phyloP scores from a whole-genome alignment of 2,888 invertebrate genomes.

The Graphium colonna region DNA sequence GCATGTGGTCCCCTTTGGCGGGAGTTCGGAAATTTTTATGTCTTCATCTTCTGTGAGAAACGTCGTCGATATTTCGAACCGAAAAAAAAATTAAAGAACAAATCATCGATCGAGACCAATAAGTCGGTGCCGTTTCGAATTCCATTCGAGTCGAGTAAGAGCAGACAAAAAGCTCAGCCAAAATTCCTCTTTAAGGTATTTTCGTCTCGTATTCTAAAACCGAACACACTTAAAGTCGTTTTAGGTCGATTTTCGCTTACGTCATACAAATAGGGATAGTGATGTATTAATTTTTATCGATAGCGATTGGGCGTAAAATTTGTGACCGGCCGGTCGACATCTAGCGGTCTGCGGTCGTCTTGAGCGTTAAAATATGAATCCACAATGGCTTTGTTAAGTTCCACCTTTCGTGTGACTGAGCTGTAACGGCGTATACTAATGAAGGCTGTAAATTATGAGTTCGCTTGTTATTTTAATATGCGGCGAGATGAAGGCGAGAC shows the following conservation, averaged over 20 bases:
- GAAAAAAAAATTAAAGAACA: conserved; percentile 39
- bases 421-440: conserved; percentile 65
- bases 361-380: conserved; percentile 71
- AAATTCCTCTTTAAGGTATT: conserved; percentile 57
- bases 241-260: conserved; percentile 56
- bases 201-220: conserved; percentile 51
- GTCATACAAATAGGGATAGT: conserved; percentile 41
- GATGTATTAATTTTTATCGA: conserved; percentile 74
- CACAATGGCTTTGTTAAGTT: conserved; percentile 58
- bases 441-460: conserved; percentile 66
- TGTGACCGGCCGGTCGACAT: conserved; percentile 51
- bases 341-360: conserved; percentile 66
- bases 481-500: conserved; percentile 70
- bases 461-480: conserved; percentile 55
- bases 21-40: conserved; percentile 70
- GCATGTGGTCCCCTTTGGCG: conserved; percentile 66
- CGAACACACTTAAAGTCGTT: conserved; percentile 36
- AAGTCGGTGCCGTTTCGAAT: conserved; percentile 55
- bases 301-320: conserved; percentile 75
- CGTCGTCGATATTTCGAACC: conserved; percentile 41
- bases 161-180: conserved; percentile 58
- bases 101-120: conserved; percentile 55
- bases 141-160: conserved; percentile 58
- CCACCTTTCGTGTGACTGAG: conserved; percentile 53
- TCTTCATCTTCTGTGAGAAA: conserved; percentile 75